A percentile compares a stretch with the other conserved stretches of the same genome.
Conservation (phyloP, 2,113 vertebrate species). For the Phoenicopterus ruber region DNA sequence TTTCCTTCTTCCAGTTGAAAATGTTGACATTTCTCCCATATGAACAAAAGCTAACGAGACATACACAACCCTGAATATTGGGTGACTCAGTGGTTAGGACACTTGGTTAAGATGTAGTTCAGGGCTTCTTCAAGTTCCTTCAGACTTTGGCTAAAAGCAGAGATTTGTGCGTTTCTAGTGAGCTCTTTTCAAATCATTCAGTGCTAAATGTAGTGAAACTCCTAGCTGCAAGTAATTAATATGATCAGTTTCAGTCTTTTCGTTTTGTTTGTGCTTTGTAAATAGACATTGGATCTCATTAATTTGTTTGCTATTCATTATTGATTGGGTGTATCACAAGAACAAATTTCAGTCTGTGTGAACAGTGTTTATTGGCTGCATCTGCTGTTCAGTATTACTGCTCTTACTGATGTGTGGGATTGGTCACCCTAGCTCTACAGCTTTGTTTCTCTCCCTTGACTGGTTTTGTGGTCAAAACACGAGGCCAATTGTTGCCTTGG, state of each 20-base stretch:
- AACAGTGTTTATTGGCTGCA: background rate
- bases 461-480: background rate
- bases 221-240: background rate
- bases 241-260: background rate
- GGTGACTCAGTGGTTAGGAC: background rate
- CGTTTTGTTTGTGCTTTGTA: background rate
- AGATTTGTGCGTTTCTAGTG: background rate
- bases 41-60: background rate
- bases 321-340: background rate
- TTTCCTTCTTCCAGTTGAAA: background rate
- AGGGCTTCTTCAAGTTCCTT: background rate
- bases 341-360: background rate
- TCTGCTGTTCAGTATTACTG: background rate
- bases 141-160: background rate
- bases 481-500: background rate
- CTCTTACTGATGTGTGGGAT: background rate
- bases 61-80: background rate
- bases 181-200: background rate
- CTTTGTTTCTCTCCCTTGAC: background rate
- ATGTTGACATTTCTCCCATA: background rate
- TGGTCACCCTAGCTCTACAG: background rate
- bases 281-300: background rate
- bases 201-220: background rate
- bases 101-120: background rate
- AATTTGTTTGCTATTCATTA: conserved; percentile 10